Base-by-base conservation (phyloP, 2,797 vertebrate species). In the Scomberomorus guttatus region DNA sequence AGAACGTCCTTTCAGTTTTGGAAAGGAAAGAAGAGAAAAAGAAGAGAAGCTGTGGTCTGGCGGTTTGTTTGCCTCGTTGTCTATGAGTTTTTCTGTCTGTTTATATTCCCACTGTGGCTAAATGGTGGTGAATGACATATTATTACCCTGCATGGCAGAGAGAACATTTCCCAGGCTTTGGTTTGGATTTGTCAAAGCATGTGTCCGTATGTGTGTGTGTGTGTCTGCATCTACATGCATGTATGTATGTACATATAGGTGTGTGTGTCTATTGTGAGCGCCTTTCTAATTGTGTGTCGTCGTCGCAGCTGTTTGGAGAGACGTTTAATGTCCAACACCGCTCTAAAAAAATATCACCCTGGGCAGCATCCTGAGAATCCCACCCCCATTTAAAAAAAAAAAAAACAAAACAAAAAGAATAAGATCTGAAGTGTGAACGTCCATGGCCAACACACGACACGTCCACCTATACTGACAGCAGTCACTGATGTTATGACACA, bases 141-240 rank as follows among this genome's bases (percentile, higher is more conserved):
- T 58, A 94, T 79, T 86, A 95, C 96, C 96, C 98, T 99, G 97
- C 98, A 99, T 95, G 95, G 98, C 98, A 99, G 98, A 96, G 96
- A 97, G 95, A 97, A 89, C 91, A 91, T 95, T 94, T 95, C 94
- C 95, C 92, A 93, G 95, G 95, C 96, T 97, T 97, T 98, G 96
- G 97, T 97, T 97, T 87, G 89, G 87, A 95, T 89, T 90, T 79
- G 80, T 92, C 87, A 89, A 86, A 89, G 90, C 94, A 85, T 89
- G 89, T 88, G 88, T 93, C 42, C 71, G n/a, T 68, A 77, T 57
- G 75, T 78, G 76, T 57, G 75, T 78, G 68, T 63, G 65, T 92
- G 87, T 88, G 83, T 89, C 80, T 91, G 91, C 87, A 87, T 74
- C 88, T 84, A 88, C 94, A 93, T 59, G 48, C 66, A n/a, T 66